These are phyloP conservation scores for Coreoperca whiteheadi DNA, from an alignment of 2,113 vertebrate genomes.

Conservation along the genomic window DNA sequence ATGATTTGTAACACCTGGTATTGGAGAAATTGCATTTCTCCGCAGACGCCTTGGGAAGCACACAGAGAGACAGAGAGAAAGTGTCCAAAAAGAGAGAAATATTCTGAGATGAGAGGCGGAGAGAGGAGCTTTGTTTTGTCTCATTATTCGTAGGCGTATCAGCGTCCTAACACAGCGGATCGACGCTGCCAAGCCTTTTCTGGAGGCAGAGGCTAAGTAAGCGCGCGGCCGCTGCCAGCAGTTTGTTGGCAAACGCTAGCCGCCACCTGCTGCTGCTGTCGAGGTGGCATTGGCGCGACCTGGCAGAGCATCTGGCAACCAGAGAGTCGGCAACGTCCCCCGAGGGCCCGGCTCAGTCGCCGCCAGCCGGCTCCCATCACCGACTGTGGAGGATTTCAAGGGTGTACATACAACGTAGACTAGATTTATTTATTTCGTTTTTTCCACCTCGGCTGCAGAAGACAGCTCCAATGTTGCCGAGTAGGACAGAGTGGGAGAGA, in stretches of 20 bases:
- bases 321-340: slow-evolving; percentile 45
- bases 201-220: slow-evolving; percentile 75
- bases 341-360: slow-evolving; percentile 51
- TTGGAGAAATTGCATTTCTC: not conserved
- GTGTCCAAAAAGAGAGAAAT: slow-evolving; percentile 12
- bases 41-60: slow-evolving; percentile 8
- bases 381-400: slow-evolving; percentile 45
- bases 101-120: slow-evolving; percentile 51
- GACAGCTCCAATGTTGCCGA: not conserved
- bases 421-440: not conserved
- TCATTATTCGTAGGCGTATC: slow-evolving; percentile 62
- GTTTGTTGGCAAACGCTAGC: slow-evolving; percentile 70
- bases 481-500: not conserved
- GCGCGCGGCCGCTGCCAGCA: slow-evolving; percentile 68
- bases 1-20: not conserved
- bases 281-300: slow-evolving; percentile 60
- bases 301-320: slow-evolving; percentile 68
- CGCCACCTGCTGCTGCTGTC: slow-evolving; percentile 76
- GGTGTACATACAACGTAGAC: slow-evolving; percentile 23
- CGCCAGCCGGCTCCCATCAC: slow-evolving; percentile 45
- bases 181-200: slow-evolving; percentile 67
- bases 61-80: not conserved
- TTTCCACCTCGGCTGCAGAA: not conserved
- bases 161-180: slow-evolving; percentile 59
- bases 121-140: slow-evolving; percentile 60